Percentiles rank a stretch among this genome's conserved stretches.
These are phyloP conservation scores for Mimachlamys varia DNA, from an alignment of 2,888 invertebrate genomes.

Conservation along the genomic window DNA sequence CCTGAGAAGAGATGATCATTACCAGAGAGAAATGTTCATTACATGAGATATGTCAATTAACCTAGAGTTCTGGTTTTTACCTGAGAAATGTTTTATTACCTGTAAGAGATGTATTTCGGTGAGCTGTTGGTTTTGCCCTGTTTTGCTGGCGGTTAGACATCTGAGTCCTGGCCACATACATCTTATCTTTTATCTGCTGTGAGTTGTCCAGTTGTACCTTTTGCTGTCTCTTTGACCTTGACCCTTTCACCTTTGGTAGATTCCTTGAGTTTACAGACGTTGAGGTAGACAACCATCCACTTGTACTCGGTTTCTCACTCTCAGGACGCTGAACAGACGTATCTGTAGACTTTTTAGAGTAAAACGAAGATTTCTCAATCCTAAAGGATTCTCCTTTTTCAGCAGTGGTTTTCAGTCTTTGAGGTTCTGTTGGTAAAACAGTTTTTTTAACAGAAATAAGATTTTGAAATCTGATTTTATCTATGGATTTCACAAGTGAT, in stretches of 20 bases:
- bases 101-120: background rate
- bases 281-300: background rate
- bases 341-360: background rate
- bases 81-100: background rate
- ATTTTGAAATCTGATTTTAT: background rate
- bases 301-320: background rate
- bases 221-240: background rate
- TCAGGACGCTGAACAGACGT: background rate
- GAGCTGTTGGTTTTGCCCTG: background rate
- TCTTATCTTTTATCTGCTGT: constrained; percentile 5
- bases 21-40: background rate
- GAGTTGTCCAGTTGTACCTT: background rate
- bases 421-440: background rate
- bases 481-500: background rate
- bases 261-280: background rate
- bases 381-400: constrained; percentile 12
- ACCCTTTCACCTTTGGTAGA: background rate
- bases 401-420: background rate
- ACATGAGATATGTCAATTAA: background rate
- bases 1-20: background rate
- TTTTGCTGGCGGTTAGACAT: background rate
- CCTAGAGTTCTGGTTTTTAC: no score
- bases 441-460: background rate
- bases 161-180: background rate
- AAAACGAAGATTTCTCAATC: constrained; percentile 17